Base-by-base conservation (phyloP, 1,140 invertebrate species). In the Trigoniulus corallinus region DNA sequence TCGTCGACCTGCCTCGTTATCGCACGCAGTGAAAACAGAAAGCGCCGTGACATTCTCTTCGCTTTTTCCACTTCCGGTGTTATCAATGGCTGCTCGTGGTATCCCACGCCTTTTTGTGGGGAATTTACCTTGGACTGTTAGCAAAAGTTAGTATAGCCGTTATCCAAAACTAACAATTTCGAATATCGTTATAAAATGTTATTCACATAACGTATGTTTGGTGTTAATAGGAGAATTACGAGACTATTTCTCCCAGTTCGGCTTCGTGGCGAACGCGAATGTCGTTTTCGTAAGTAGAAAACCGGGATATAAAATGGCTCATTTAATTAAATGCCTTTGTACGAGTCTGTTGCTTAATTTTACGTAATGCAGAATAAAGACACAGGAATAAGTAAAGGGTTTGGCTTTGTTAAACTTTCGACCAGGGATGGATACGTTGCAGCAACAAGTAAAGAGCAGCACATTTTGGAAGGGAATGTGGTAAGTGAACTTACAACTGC, bases 301-400 rank as follows among this genome's bases (percentile, higher is more conserved):
- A n/a, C n/a, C n/a, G n/a, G n/a, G n/a, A n/a, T n/a, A n/a, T n/a
- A n/a, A n/a, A n/a, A n/a, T n/a, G n/a, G n/a, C 15, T 34, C 29
- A 34, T 34, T 34, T 34, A 34, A 34, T 34, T 15, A 10, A 23
- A 43, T 43, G 12, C 4, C 7, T 43, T 13, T 43, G 18, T 21
- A 7, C 7, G 18, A 13, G 18, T 43, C 7, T 43, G 7, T 7
- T 13, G 42, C n/a, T n/a, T n/a, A n/a, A n/a, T n/a, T n/a, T n/a
- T n/a, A n/a, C n/a, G n/a, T n/a, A n/a, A 53, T 51, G 18, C 23
- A 53, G 52, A 46, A 53, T 43, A 51, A 43, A 40, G 34, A 44
- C 3, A 53, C 50, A 20, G 52, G 52, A 23, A 10, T 53, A 2
- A 53, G 50, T 34, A 40, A 44, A 42, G 50, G 50, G 13, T 53